phyloP scores from a whole-genome alignment of 2,888 invertebrate genomes.

The Amiota mariae region DNA sequence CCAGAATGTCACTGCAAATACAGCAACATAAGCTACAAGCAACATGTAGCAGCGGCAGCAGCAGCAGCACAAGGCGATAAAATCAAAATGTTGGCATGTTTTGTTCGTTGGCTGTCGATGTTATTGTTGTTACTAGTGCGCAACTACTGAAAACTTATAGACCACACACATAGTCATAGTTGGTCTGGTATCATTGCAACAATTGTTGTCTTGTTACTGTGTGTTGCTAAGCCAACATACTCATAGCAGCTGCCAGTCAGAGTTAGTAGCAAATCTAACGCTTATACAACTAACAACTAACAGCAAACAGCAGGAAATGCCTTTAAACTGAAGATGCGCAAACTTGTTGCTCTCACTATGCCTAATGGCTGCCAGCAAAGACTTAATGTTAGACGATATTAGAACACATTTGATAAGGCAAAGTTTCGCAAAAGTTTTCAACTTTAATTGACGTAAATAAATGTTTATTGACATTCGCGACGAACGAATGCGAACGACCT shows the following conservation, averaged over 20 bases:
- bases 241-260: slow-evolving; percentile 11
- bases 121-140: neutral
- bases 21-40: neutral
- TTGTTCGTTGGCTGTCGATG: neutral
- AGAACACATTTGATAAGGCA: slow-evolving; percentile 25
- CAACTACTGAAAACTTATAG: neutral
- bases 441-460: slow-evolving; percentile 55
- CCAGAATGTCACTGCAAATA: neutral
- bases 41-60: neutral
- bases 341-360: slow-evolving; percentile 5
- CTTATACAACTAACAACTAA: neutral
- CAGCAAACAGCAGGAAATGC: slow-evolving; percentile 8
- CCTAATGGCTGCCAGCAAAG: neutral
- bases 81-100: slow-evolving; percentile 27
- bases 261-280: slow-evolving; percentile 15
- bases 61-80: slow-evolving; percentile 18
- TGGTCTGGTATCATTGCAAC: neutral
- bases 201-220: neutral
- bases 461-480: slow-evolving; percentile 47
- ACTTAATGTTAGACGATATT: slow-evolving; percentile 17
- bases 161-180: slow-evolving; percentile 19
- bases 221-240: slow-evolving; percentile 12
- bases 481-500: slow-evolving; percentile 27
- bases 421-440: slow-evolving; percentile 31
- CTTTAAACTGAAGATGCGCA: slow-evolving; percentile 5